Evolutionary conservation across 2,888 invertebrate species (phyloP).

Genomic region (Phengaris alcon): DNA sequence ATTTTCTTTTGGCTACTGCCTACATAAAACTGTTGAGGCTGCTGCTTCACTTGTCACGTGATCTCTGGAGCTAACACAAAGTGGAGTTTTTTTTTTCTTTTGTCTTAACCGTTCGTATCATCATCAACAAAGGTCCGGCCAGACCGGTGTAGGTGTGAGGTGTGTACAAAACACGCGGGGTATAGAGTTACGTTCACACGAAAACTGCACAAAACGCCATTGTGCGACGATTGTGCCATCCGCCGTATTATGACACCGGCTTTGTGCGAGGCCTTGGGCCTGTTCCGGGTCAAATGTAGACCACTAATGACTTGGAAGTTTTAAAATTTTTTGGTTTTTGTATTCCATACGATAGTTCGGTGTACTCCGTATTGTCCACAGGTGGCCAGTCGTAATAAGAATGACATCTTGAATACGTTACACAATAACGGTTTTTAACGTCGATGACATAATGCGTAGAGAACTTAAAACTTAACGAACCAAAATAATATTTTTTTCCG

Average conservation of each 20-base stretch:
- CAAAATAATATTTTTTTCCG: no score
- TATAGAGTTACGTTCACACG: constrained; percentile 69
- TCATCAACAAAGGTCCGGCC: neutral
- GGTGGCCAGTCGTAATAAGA: no score
- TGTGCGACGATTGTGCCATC: constrained; percentile 37
- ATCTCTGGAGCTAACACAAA: no score
- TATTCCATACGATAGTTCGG: neutral
- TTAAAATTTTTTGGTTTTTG: neutral
- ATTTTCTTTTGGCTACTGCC: no score
- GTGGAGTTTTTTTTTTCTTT: no score
- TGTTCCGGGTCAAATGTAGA: constrained; percentile 1
- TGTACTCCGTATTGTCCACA: no score
- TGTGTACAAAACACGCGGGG: constrained; percentile 30
- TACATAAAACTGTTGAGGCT: no score
- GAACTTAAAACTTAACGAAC: no score
- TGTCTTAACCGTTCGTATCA: neutral
- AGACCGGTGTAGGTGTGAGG: constrained; percentile 8
- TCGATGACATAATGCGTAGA: no score
- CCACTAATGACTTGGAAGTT: neutral
- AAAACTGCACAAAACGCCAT: constrained; percentile 37
- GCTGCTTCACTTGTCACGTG: no score
- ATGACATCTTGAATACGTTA: no score
- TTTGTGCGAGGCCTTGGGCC: constrained; percentile 4
- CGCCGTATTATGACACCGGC: constrained; percentile 42
- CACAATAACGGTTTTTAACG: no score